These are phyloP conservation scores for Drosophila falleni DNA, from an alignment of 2,888 invertebrate species.

Conservation along the genomic window DNA sequence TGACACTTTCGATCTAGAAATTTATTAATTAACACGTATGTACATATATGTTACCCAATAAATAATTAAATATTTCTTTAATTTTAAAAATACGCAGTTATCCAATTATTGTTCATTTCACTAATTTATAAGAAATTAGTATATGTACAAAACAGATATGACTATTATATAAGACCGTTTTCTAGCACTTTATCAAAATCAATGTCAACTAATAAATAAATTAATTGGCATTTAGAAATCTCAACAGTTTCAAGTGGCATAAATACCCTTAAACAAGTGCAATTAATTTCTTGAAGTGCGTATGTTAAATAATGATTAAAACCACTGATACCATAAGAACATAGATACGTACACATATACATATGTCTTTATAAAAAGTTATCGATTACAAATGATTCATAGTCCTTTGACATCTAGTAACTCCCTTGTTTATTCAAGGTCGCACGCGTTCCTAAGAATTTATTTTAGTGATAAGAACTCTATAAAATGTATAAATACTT, in stretches of 20 bases:
- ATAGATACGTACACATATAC: neutral
- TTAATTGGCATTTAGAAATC: slow-evolving; percentile 55
- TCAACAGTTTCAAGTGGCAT: slow-evolving; percentile 52
- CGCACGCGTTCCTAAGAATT: slow-evolving; percentile 34
- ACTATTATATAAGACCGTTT: slow-evolving; percentile 29
- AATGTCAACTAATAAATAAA: slow-evolving; percentile 48
- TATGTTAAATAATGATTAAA: slow-evolving; percentile 27
- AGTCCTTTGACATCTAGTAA: slow-evolving; percentile 48
- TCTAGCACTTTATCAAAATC: slow-evolving; percentile 52
- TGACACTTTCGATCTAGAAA: slow-evolving; percentile 40
- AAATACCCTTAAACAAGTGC: slow-evolving; percentile 47
- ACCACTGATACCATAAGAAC: slow-evolving; percentile 17
- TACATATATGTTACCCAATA: slow-evolving; percentile 17
- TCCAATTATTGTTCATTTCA: neutral
- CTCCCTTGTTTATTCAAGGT: slow-evolving; percentile 24
- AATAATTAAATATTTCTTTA: slow-evolving; percentile 8
- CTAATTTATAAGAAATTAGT: slow-evolving; percentile 3
- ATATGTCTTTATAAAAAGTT: neutral
- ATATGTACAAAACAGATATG: slow-evolving; percentile 18
- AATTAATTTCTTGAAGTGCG: slow-evolving; percentile 44
- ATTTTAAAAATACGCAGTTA: neutral
- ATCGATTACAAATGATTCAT: slow-evolving; percentile 31
- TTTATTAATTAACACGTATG: slow-evolving; percentile 24
- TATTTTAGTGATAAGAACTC: slow-evolving; percentile 34
- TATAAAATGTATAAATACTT: slow-evolving; percentile 19